Base-by-base conservation (phyloP, 2,797 vertebrate species). In the Paguma larvata region DNA sequence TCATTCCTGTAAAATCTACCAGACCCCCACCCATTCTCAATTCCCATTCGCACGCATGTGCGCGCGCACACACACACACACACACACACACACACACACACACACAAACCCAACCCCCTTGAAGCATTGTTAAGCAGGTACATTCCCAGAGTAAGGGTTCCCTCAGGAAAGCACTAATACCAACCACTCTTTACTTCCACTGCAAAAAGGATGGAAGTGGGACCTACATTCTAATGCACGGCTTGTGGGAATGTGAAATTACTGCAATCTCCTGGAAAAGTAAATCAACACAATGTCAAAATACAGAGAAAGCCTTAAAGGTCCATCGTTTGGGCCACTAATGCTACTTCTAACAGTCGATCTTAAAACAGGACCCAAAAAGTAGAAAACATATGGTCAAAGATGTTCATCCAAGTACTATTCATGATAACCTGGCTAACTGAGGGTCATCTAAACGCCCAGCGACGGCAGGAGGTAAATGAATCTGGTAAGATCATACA, bases 341-440 rank as follows among this genome's bases (percentile, higher is more conserved):
- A 46, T 59, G 23, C 56, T 53, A 53, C 53, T 84, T 85, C 68
- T 4, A 86, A 44, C 12, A 84, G 94, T 21, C 23, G 14, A 51
- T 15, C 25, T 21, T 68, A 93, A 80, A 85, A 91, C 95, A 91
- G 38, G 18, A 91, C 30, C 44, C 62, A 85, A 97, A 88, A 83
- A 25, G 68, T 2, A 75, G n/a, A 11, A 46, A 68, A 73, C 32
- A 25, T n/a, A 46, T 48, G 18, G 53, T 79, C 44, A 72, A n/a
- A 86, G n/a, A 23, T 73, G 46, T 38, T 73, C 44, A 75, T 23
- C 30, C 44, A 88, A 78, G 25, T 46, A 65, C 51, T 93, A 46
- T 56, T 44, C 84, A 46, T 67, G 6, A 38, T 38, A 56, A 70
- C 77, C 67, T 95, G 46, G 8, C n/a, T 86, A 67, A 85, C 15